Evolutionary conservation across 2,113 vertebrate genomes (phyloP).

Genomic region (Melanerpes aurifrons): DNA sequence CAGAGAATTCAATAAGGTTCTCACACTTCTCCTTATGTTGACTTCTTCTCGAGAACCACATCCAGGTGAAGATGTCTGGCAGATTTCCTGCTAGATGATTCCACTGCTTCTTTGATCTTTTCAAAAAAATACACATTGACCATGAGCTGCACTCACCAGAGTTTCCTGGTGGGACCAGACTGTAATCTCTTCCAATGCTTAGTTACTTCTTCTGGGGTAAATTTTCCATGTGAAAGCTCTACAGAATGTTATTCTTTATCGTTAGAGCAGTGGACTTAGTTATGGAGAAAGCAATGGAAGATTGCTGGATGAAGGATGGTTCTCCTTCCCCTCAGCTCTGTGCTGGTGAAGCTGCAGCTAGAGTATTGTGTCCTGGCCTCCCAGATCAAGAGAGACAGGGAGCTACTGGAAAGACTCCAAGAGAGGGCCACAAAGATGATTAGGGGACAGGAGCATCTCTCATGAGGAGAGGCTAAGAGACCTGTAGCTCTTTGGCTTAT

Average conservation of each 20-base stretch:
- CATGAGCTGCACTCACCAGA: background rate
- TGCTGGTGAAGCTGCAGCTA: too few relatives aligned
- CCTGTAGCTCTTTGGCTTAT: too few relatives aligned
- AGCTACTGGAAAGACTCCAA: too few relatives aligned
- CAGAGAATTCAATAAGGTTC: background rate
- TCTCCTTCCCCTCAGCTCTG: too few relatives aligned
- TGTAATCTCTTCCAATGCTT: background rate
- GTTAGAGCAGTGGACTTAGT: background rate
- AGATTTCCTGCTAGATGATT: background rate
- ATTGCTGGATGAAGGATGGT: background rate
- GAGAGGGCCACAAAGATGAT: too few relatives aligned
- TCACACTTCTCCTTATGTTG: background rate
- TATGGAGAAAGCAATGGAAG: background rate
- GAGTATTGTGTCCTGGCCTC: too few relatives aligned
- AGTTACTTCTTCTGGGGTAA: background rate
- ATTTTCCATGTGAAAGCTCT: constrained; percentile 6
- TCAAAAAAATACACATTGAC: background rate
- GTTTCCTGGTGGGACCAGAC: background rate
- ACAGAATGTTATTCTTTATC: background rate
- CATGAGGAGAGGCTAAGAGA: too few relatives aligned
- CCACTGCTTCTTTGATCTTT: background rate
- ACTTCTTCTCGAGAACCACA: background rate
- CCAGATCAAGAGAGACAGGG: too few relatives aligned
- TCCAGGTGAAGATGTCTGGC: background rate
- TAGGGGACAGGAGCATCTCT: too few relatives aligned